A percentile compares a stretch with the other conserved stretches of the same genome.
Evolutionary conservation across 2,888 invertebrate genomes (phyloP).

Genomic region (Elgonia sp.): DNA sequence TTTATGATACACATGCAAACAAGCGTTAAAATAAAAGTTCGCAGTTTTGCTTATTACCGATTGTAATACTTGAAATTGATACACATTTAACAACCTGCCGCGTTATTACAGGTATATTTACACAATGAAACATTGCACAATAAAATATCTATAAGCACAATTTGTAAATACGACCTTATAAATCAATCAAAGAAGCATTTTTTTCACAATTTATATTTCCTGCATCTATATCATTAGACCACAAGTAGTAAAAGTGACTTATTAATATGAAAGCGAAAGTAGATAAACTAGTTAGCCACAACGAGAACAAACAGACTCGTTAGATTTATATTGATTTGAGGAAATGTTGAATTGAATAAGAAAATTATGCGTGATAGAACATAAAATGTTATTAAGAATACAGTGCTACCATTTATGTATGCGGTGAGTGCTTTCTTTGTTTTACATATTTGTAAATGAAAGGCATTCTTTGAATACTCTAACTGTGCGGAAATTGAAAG

Average conservation of each 20-base stretch:
- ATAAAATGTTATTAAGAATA: constrained; percentile 34
- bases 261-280: constrained; percentile 69
- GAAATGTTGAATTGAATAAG: constrained; percentile 41
- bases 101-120: constrained; percentile 31
- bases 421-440: constrained; percentile 56
- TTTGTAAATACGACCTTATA: constrained; percentile 54
- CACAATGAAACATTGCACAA: constrained; percentile 46
- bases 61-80: constrained; percentile 43
- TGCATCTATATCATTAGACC: constrained; percentile 49
- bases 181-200: constrained; percentile 49
- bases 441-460: constrained; percentile 54
- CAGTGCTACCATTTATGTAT: constrained; percentile 40
- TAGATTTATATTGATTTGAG: constrained; percentile 50
- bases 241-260: constrained; percentile 54
- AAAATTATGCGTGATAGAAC: constrained; percentile 46
- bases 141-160: constrained; percentile 34
- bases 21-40: constrained; percentile 6
- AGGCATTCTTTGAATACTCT: constrained; percentile 30
- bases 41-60: constrained; percentile 26
- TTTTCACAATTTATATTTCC: constrained; percentile 52
- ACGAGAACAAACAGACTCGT: constrained; percentile 37
- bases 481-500: constrained; percentile 41
- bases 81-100: constrained; percentile 54
- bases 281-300: constrained; percentile 52
- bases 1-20: constrained; percentile 25